Evolutionary conservation across 2,888 invertebrate genomes (phyloP).

Genomic region (Clostera curtula): DNA sequence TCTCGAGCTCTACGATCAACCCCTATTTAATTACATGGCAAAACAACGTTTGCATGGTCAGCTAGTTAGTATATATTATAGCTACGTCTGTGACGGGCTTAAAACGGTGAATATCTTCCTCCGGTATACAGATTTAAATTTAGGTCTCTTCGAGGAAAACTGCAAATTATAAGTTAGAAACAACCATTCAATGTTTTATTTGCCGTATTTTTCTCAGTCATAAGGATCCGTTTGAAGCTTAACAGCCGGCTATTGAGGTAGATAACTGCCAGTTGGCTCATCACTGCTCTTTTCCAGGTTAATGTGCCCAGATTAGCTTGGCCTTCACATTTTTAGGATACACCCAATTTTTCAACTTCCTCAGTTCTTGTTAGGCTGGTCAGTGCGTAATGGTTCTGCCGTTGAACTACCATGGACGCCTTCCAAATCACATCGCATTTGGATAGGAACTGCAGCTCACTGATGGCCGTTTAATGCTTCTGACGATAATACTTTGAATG

Average conservation of each 20-base stretch:
- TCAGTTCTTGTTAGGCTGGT: slow-evolving; percentile 37
- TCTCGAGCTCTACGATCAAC: no score
- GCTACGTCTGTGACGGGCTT: no score
- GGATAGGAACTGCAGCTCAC: slow-evolving; percentile 52
- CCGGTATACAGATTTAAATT: no score
- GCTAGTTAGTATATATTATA: no score
- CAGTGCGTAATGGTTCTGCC: slow-evolving; percentile 36
- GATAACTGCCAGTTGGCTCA: slow-evolving; percentile 56
- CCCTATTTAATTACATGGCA: no score
- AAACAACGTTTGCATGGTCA: no score
- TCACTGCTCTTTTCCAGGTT: slow-evolving; percentile 50
- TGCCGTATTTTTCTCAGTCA: slow-evolving; percentile 36
- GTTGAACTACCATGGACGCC: slow-evolving; percentile 47
- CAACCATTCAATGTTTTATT: no score
- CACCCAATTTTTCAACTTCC: slow-evolving; percentile 15
- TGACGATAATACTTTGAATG: slow-evolving; percentile 33
- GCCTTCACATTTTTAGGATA: slow-evolving; percentile 22
- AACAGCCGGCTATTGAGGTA: slow-evolving; percentile 55
- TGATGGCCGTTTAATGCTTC: slow-evolving; percentile 50
- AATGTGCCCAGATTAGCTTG: slow-evolving; percentile 38
- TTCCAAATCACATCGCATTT: slow-evolving; percentile 65
- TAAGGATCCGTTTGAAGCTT: slow-evolving; percentile 49
- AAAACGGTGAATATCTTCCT: no score
- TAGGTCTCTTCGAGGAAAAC: no score
- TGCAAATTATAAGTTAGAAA: no score